phyloP scores from a whole-genome alignment of 2,888 invertebrate species.

The Cephus nigrinus region DNA sequence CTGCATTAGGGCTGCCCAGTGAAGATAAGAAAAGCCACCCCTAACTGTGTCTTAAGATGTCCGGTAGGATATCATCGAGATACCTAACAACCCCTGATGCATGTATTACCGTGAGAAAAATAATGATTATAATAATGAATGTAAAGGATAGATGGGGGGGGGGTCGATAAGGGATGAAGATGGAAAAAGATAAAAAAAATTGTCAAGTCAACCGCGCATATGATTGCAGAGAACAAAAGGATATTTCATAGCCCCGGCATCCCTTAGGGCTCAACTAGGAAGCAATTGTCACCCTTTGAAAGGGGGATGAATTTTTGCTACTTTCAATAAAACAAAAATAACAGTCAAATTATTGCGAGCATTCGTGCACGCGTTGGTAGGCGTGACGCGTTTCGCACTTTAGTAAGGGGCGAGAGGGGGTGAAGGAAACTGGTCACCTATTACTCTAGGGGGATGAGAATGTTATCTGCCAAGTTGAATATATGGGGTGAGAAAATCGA shows the following conservation, averaged over 20 bases:
- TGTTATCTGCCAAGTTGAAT: not conserved
- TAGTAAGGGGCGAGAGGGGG: not conserved
- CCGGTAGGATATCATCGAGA: not conserved
- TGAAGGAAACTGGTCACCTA: not conserved
- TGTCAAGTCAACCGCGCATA: not conserved
- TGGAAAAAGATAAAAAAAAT: not conserved
- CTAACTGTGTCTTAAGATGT: not conserved
- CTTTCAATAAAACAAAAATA: not conserved
- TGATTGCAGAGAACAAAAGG: not conserved
- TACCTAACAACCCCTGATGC: not conserved
- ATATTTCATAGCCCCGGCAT: not conserved
- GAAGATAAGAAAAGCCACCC: not conserved
- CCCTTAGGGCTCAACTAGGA: not conserved
- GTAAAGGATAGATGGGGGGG: not conserved
- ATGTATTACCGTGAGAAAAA: not conserved
- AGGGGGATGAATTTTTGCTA: not conserved
- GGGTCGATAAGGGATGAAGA: not conserved
- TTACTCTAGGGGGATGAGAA: not conserved
- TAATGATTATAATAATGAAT: not conserved
- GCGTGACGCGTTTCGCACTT: not conserved
- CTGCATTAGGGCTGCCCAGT: not conserved
- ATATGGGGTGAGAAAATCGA: not conserved
- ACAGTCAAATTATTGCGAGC: not conserved
- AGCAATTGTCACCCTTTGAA: not conserved
- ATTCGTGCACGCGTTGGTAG: not conserved